Conservation (phyloP, 2,113 vertebrate genomes). For the Noctilio leporinus region DNA sequence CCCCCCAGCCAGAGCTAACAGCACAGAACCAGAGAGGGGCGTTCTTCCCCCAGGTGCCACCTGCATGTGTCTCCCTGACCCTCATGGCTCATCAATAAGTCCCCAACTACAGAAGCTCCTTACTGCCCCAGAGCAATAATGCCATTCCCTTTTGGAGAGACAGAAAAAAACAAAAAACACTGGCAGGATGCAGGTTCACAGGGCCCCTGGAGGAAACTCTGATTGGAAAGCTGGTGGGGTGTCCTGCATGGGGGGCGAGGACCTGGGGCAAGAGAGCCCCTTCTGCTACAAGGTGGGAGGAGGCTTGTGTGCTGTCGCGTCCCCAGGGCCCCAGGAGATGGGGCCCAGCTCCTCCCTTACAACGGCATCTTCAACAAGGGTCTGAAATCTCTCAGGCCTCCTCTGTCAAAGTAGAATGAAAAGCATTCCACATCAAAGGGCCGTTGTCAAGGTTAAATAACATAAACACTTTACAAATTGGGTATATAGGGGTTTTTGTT, state of each 20-base stretch:
- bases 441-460: background rate
- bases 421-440: background rate
- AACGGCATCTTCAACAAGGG: background rate
- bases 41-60: background rate
- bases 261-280: background rate
- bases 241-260: background rate
- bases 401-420: background rate
- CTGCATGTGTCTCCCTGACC: background rate
- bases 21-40: background rate
- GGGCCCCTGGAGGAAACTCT: background rate
- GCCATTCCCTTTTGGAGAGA: background rate
- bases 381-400: background rate
- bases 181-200: background rate
- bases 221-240: background rate
- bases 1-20: background rate
- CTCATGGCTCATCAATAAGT: background rate
- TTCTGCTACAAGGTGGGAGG: background rate
- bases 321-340: background rate
- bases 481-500: background rate
- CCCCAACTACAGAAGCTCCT: background rate
- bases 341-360: background rate
- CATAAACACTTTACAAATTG: background rate
- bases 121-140: background rate
- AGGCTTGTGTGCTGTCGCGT: fast-evolving
- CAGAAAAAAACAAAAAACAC: background rate